Conservation (phyloP, 2,113 vertebrate species). For the Takifugu bimaculatus region DNA sequence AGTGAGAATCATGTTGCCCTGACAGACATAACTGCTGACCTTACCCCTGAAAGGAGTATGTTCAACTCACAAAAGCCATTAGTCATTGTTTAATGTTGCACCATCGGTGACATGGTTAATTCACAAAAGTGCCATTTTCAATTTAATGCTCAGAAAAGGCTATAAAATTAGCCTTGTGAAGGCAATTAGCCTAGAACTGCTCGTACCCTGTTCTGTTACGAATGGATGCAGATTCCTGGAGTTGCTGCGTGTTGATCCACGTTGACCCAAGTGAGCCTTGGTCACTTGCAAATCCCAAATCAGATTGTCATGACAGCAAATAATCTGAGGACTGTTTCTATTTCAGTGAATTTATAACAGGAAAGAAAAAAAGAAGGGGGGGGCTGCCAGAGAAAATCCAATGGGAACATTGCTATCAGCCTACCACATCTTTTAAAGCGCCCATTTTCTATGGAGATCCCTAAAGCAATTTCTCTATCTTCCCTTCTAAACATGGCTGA, state of each 20-base stretch:
- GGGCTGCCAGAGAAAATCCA: conserved; percentile 20
- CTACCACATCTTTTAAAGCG: conserved; percentile 60
- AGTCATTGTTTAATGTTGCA: conserved; percentile 34
- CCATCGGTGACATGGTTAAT: conserved; percentile 43
- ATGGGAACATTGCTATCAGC: conserved; percentile 51
- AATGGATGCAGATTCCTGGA: conserved; percentile 32
- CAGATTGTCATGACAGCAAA: conserved; percentile 51
- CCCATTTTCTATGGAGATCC: conserved; percentile 61
- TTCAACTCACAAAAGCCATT: conserved; percentile 31
- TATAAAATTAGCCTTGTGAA: conserved; percentile 41
- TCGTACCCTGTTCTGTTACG: conserved; percentile 43
- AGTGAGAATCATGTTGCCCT: conserved; percentile 6
- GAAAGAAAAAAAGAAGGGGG: conserved; percentile 20
- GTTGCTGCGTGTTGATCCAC: conserved; percentile 20
- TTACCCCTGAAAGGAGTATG: conserved; percentile 6
- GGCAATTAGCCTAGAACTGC: conserved; percentile 47
- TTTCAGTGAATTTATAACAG: conserved; percentile 34
- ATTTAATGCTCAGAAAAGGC: conserved; percentile 47
- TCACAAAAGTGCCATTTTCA: conserved; percentile 42
- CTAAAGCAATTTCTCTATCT: conserved; percentile 58
- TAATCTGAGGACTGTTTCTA: conserved; percentile 43
- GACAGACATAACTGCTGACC: conserved; percentile 23
- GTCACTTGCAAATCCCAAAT: conserved; percentile 28
- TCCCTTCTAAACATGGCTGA: conserved; percentile 62
- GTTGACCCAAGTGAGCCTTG: conserved; percentile 28